Base-by-base conservation (phyloP, 2,888 invertebrate species). In the Pristionchus arcanus region DNA sequence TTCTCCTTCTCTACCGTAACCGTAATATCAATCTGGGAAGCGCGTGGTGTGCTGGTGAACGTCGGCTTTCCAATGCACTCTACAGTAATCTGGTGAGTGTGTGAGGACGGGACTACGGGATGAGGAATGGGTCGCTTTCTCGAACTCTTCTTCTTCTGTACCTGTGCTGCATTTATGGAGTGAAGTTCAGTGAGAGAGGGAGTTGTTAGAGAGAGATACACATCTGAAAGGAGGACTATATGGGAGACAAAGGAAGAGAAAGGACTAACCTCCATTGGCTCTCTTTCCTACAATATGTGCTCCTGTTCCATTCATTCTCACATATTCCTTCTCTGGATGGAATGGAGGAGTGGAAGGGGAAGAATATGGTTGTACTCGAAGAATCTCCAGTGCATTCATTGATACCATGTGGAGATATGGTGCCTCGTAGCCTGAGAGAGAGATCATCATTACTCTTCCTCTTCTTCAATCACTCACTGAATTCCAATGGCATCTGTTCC, bases 91-190 rank as follows among this genome's bases (percentile, higher is more conserved):
- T 85, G 31, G 9, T 85, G 28, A 11, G 84, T 21, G 34, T 21
- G n/a, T 28, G 85, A 34, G 34, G 55, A 31, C 15, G 49, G 81
- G 31, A 34, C 59, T 34, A 85, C 9, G 11, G 55, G 85, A 31
- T 4, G 34, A 25, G 59, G 59, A 31, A 21, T 19, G 21, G 34
- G 21, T 19, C 66, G 42, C 42, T 49, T 55, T n/a, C 42, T 87
- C 63, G 59, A n/a, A 13, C 49, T 31, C 49, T 68, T 68, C 87
- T 55, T 87, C 42, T 19, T 68, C 37, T 87, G n/a, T 87, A 88
- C 88, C 88, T 88, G 88, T 4, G 88, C 88, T 34, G 88, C 88
- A 42, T 88, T 88, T 55, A 88, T 63, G 74, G 88, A 88, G 59
- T 88, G 88, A 16, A 88, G 77, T 88, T 88, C 88, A 21, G 88